Percentiles rank a stretch among this genome's conserved stretches.
Evolutionary conservation across 2,888 invertebrate genomes (phyloP).

Genomic region (Cantharis rustica): DNA sequence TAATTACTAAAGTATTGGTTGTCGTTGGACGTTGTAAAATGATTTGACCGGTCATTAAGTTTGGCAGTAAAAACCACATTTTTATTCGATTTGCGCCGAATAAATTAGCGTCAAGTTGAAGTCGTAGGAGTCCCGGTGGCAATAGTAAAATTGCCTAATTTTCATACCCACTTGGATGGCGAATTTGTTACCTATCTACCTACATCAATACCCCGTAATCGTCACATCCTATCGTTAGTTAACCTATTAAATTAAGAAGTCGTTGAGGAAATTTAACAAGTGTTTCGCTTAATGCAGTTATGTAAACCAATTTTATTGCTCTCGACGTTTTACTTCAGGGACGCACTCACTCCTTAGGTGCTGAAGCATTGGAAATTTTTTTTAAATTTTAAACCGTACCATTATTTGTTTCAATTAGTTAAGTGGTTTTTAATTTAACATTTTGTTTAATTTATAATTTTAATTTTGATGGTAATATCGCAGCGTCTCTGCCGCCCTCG

Average conservation of each 20-base stretch:
- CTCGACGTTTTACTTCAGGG: neutral
- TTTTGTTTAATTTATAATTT: slow-evolving; percentile 16
- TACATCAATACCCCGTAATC: neutral
- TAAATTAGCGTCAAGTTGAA: neutral
- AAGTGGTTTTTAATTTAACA: slow-evolving; percentile 7
- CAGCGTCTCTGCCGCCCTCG: slow-evolving; percentile 27
- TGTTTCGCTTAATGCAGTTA: neutral
- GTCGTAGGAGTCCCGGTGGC: neutral
- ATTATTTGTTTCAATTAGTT: neutral
- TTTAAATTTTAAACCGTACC: neutral
- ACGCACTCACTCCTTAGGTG: neutral
- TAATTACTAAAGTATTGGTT: neutral
- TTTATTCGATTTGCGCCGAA: neutral
- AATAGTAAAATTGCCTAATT: neutral
- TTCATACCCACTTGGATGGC: neutral
- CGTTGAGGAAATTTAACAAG: neutral
- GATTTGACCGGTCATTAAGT: neutral
- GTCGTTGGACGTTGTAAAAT: neutral
- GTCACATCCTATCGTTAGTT: neutral
- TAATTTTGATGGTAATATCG: slow-evolving; percentile 24
- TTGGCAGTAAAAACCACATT: neutral
- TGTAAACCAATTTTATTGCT: neutral
- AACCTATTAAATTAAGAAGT: neutral
- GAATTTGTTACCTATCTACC: neutral
- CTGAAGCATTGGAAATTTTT: neutral